Conservation (phyloP, 1,140 invertebrate genomes). For the Drosophila guanche region DNA sequence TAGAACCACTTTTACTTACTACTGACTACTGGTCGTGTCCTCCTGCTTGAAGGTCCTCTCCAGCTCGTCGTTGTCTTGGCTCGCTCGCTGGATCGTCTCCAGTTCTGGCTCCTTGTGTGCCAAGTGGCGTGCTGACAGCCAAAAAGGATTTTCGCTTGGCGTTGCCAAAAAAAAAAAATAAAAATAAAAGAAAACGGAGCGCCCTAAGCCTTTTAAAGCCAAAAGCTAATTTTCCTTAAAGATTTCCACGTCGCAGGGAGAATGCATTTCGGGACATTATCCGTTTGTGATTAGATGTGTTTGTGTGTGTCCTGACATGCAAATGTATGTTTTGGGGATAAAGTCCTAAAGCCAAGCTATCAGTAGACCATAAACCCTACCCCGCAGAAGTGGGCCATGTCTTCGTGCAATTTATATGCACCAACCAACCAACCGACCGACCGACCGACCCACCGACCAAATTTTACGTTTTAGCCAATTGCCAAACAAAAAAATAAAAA, state of each 20-base stretch:
- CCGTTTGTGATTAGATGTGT: constrained; percentile 77
- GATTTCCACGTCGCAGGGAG: constrained; percentile 52
- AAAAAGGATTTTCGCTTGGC: constrained; percentile 78
- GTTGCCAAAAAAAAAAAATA: constrained; percentile 66
- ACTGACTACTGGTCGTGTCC: constrained; percentile 18
- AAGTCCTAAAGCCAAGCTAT: constrained; percentile 31
- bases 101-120: constrained; percentile 61
- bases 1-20: constrained; percentile 76
- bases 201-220: constrained; percentile 76
- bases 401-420: constrained; percentile 59
- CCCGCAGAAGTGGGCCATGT: constrained; percentile 34
- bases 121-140: constrained; percentile 80
- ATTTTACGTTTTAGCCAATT: constrained; percentile 40
- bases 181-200: no score
- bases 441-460: no score
- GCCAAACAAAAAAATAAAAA: constrained; percentile 16
- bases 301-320: constrained; percentile 68
- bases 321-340: constrained; percentile 58
- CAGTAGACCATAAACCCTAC: constrained; percentile 27
- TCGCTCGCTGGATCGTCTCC: constrained; percentile 12
- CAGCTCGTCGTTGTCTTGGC: constrained; percentile 1
- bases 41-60: constrained; percentile 19
- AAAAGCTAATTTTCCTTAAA: constrained; percentile 81
- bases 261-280: constrained; percentile 73
- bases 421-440: constrained; percentile 10